A percentile compares a stretch with the other conserved stretches of the same genome.
Conservation (phyloP, 1,140 invertebrate genomes). For the Prorops nasuta region DNA sequence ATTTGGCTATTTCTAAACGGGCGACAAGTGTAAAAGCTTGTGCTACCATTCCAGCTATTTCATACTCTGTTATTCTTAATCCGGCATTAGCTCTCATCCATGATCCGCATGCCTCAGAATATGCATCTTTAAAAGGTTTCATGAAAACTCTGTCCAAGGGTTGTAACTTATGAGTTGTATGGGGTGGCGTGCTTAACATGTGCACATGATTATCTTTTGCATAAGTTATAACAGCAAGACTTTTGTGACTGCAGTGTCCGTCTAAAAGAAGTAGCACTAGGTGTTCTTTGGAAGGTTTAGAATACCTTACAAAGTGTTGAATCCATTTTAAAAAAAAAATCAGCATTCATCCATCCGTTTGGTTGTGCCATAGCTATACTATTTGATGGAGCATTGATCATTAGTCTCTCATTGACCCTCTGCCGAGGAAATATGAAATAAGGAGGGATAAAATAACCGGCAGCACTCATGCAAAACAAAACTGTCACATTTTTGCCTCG, state of each 20-base stretch:
- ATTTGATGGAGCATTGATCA: constrained; percentile 17
- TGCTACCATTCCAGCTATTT: constrained; percentile 1
- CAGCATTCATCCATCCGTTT: constrained; percentile 23
- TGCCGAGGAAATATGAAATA: constrained; percentile 38
- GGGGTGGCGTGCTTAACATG: not conserved
- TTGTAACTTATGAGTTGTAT: constrained; percentile 3
- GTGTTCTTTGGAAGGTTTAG: constrained; percentile 17
- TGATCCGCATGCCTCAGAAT: not conserved
- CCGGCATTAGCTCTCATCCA: constrained; percentile 4
- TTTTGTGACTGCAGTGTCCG: constrained; percentile 6
- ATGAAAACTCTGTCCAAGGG: constrained; percentile 4
- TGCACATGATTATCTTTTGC: constrained; percentile 1
- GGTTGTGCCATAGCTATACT: constrained; percentile 6
- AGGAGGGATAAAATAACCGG: constrained; percentile 38
- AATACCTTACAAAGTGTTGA: constrained; percentile 34
- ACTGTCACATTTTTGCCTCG: constrained; percentile 47
- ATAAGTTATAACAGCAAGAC: constrained; percentile 4
- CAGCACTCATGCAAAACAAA: constrained; percentile 36
- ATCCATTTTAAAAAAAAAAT: constrained; percentile 40
- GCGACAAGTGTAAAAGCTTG: not conserved
- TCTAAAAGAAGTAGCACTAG: not conserved
- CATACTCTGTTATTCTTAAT: not conserved
- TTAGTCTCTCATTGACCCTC: constrained; percentile 13
- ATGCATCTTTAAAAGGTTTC: constrained; percentile 9
- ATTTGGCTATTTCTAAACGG: not conserved